phyloP scores from a whole-genome alignment of 2,797 vertebrate species.

The Manis crassicaudata region DNA sequence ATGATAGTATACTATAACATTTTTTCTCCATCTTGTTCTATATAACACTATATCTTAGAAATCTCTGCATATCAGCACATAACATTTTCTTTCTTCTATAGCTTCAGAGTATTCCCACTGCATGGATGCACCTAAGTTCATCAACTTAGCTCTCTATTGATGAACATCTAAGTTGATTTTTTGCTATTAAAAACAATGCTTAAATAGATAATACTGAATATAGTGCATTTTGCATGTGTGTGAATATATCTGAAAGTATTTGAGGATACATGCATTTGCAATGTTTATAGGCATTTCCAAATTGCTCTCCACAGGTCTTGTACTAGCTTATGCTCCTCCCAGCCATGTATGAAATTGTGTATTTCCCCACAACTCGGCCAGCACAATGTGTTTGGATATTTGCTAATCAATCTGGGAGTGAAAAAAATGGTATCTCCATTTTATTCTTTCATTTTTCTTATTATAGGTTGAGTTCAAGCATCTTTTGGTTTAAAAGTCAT shows the following conservation, averaged over 20 bases:
- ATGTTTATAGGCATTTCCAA: constrained; percentile 8
- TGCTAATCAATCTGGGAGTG: neutral
- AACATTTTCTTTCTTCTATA: neutral
- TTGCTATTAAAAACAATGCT: neutral
- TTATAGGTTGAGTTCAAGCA: neutral
- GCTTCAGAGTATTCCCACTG: neutral
- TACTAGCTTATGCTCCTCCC: neutral
- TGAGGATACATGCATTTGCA: neutral
- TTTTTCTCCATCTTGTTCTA: neutral
- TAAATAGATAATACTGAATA: neutral
- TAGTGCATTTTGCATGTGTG: neutral
- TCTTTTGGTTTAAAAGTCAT: neutral
- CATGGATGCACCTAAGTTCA: neutral
- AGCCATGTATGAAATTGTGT: constrained; percentile 24
- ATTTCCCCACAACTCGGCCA: neutral
- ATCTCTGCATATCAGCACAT: neutral
- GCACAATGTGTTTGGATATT: neutral
- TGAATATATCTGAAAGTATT: neutral
- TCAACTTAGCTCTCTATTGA: neutral
- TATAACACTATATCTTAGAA: neutral
- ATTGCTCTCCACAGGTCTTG: neutral
- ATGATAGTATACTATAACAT: neutral
- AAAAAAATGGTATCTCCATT: neutral
- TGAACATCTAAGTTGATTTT: neutral
- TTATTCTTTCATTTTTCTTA: neutral